phyloP scores from a whole-genome alignment of 1,140 invertebrate species.

The Drosophila kohkoa region DNA sequence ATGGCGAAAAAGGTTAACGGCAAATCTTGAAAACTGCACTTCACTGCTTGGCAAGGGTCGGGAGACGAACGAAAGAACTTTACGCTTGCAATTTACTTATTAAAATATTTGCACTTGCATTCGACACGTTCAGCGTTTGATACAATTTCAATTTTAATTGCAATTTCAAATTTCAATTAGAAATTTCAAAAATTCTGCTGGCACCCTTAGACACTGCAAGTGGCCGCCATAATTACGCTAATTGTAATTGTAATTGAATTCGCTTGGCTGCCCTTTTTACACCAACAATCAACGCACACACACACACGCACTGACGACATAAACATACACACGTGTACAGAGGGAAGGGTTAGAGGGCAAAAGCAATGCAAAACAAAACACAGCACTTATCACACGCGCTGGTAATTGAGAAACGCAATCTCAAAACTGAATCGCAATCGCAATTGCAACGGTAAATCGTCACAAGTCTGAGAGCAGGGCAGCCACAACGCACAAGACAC shows the following conservation, averaged over 20 bases:
- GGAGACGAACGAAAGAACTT: too few species aligned
- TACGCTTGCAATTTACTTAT: slow-evolving; percentile 48
- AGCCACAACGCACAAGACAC: slow-evolving; percentile 44
- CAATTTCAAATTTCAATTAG: slow-evolving; percentile 22
- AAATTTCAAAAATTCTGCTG: slow-evolving; percentile 67
- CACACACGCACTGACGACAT: slow-evolving; percentile 14
- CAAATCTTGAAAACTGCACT: slow-evolving; percentile 51
- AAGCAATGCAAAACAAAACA: slow-evolving; percentile 43
- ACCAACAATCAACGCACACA: slow-evolving; percentile 7
- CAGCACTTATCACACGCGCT: slow-evolving; percentile 54
- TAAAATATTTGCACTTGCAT: slow-evolving; percentile 57
- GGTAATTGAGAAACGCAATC: slow-evolving; percentile 51
- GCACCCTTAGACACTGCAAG: slow-evolving; percentile 64
- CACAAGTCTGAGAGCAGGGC: slow-evolving; percentile 40
- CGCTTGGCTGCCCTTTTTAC: slow-evolving; percentile 59
- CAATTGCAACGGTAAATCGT: slow-evolving; percentile 50
- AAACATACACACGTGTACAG: slow-evolving; percentile 46
- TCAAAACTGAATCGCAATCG: slow-evolving; percentile 40
- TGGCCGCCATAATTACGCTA: slow-evolving; percentile 72
- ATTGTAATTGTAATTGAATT: slow-evolving; percentile 79
- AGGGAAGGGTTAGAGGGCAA: slow-evolving; percentile 7
- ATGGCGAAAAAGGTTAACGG: slow-evolving; percentile 51
- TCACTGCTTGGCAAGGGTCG: neutral
- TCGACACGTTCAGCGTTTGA: slow-evolving; percentile 25
- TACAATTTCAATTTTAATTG: slow-evolving; percentile 8